Evolutionary conservation across 2,113 vertebrate species (phyloP).

Genomic region (Neoarius graeffei): DNA sequence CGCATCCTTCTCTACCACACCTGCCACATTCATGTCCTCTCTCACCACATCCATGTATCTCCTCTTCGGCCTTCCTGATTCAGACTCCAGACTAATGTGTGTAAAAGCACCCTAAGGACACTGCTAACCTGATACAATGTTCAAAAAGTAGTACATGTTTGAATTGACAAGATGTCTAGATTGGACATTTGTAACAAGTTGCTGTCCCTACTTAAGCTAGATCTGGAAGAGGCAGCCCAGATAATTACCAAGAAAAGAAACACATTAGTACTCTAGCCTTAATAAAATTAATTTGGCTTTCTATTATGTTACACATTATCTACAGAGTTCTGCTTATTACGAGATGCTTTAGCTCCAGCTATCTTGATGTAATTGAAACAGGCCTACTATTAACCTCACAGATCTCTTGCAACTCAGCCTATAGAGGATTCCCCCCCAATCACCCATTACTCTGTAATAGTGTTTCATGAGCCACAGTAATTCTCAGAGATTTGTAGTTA

Average conservation of each 20-base stretch:
- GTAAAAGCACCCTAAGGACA: not conserved
- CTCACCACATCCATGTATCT: too few species aligned
- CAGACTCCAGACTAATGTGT: not conserved
- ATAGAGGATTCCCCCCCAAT: not conserved
- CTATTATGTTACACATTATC: too few species aligned
- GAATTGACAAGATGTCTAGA: not conserved
- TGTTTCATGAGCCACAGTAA: not conserved
- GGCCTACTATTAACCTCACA: not conserved
- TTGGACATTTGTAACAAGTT: not conserved
- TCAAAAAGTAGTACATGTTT: not conserved
- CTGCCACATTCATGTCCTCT: too few species aligned
- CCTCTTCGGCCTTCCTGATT: too few species aligned
- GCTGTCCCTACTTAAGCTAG: not conserved
- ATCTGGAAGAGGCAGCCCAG: not conserved
- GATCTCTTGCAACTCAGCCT: not conserved
- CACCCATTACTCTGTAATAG: not conserved
- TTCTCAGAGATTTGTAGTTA: not conserved
- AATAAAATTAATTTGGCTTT: not conserved
- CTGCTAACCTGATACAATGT: not conserved
- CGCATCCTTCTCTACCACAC: too few species aligned
- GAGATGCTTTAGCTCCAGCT: not conserved
- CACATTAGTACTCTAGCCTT: not conserved
- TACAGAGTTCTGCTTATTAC: not conserved
- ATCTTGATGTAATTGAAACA: not conserved
- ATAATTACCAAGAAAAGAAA: not conserved